phyloP scores from a whole-genome alignment of 1,140 invertebrate species.

The Caenorhabditis tropicalis region DNA sequence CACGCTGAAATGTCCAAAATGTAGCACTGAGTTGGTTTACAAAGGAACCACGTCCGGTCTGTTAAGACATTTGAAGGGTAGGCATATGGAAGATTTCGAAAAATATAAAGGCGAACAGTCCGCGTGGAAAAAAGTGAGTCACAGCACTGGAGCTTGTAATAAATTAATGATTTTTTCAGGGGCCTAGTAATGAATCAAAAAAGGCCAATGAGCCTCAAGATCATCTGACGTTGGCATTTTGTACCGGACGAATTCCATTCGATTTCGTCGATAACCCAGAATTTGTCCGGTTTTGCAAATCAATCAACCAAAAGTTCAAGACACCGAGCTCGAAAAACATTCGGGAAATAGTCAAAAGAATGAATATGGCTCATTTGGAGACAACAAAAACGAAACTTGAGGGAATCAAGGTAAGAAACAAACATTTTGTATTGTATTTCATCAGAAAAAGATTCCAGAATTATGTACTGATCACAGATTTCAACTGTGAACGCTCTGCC shows the following conservation, averaged over 20 bases:
- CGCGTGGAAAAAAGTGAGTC: background rate
- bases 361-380: background rate
- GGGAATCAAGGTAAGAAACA: too few species aligned
- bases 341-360: background rate
- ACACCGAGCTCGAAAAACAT: background rate
- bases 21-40: background rate
- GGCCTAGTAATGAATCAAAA: background rate
- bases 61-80: background rate
- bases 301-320: background rate
- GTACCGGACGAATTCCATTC: background rate
- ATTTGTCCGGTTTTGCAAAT: background rate
- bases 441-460: background rate
- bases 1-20: background rate
- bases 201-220: background rate
- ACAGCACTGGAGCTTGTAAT: too few species aligned
- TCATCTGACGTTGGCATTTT: background rate
- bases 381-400: too few species aligned
- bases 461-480: background rate
- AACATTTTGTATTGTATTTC: too few species aligned
- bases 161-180: background rate
- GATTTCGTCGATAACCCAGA: background rate
- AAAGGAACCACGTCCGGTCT: constrained; percentile 10
- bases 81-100: background rate
- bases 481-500: background rate
- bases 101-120: too few species aligned